Percentiles rank a stretch among this genome's conserved stretches.
Conservation (phyloP, 2,888 invertebrate genomes). For the Gandaritis pyraliata region DNA sequence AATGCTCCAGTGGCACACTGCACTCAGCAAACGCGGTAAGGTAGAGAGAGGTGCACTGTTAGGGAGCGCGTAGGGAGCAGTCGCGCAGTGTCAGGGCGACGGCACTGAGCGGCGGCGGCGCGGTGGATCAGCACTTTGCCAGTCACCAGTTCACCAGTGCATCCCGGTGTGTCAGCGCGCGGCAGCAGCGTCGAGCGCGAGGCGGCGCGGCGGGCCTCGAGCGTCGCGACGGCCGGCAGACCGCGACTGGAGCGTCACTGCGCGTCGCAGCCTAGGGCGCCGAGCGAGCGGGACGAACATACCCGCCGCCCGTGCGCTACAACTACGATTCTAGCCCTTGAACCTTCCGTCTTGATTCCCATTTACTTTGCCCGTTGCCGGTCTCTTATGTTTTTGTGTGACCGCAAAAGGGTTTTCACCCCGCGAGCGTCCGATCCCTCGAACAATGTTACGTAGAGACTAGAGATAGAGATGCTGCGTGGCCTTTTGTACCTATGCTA, state of each 20-base stretch:
- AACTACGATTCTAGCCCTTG: slow-evolving; percentile 78
- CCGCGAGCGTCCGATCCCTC: slow-evolving; percentile 68
- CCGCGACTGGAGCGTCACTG: slow-evolving; percentile 82
- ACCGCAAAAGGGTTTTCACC: slow-evolving; percentile 79
- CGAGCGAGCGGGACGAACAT: slow-evolving; percentile 80
- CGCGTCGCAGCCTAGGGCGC: slow-evolving; percentile 79
- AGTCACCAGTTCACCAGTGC: slow-evolving; percentile 62
- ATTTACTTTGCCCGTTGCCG: slow-evolving; percentile 68
- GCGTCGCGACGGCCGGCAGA: slow-evolving; percentile 84
- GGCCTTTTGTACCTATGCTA: slow-evolving; percentile 66
- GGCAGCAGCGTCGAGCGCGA: slow-evolving; percentile 69
- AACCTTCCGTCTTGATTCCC: slow-evolving; percentile 72
- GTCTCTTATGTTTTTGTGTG: slow-evolving; percentile 75
- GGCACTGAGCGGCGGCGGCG: slow-evolving; percentile 58
- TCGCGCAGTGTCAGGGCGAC: slow-evolving; percentile 38
- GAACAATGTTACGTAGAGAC: slow-evolving; percentile 70
- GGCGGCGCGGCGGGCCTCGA: slow-evolving; percentile 74
- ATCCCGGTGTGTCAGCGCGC: slow-evolving; percentile 59
- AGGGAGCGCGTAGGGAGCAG: slow-evolving; percentile 36
- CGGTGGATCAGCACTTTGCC: slow-evolving; percentile 14
- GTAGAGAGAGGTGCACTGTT: slow-evolving; percentile 18
- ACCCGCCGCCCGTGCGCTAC: slow-evolving; percentile 60
- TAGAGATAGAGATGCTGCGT: slow-evolving; percentile 81
- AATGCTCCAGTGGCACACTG: slow-evolving; percentile 69
- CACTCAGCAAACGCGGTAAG: slow-evolving; percentile 52